phyloP scores from a whole-genome alignment of 2,888 invertebrate genomes.

The Coenonympha glycerion region DNA sequence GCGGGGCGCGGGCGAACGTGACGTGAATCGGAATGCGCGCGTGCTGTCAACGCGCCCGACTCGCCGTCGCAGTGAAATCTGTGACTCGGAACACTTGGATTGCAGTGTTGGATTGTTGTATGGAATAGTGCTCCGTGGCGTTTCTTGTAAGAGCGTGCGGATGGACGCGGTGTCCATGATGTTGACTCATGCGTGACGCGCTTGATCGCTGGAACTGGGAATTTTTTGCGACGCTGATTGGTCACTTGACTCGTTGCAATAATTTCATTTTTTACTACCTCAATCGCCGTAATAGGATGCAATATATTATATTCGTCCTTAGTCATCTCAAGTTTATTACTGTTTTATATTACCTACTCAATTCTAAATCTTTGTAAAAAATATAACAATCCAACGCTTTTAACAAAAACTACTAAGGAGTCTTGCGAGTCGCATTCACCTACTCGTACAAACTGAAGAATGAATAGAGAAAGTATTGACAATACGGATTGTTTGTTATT shows the following conservation, averaged over 20 bases:
- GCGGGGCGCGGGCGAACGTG: constrained; percentile 54
- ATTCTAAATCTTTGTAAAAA: not conserved
- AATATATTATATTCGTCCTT: not conserved
- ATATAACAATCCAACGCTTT: not conserved
- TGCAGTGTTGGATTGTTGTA: constrained; percentile 73
- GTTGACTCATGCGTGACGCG: constrained; percentile 74
- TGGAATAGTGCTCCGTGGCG: constrained; percentile 49
- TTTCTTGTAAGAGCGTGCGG: constrained; percentile 59
- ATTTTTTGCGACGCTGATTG: constrained; percentile 21
- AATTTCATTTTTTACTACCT: constrained; percentile 1
- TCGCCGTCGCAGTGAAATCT: constrained; percentile 57
- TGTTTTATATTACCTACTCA: not conserved
- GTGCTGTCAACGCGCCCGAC: constrained; percentile 53
- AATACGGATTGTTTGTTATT: constrained; percentile 3
- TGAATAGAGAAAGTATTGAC: constrained; percentile 12
- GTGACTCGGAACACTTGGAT: constrained; percentile 68
- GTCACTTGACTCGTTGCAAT: constrained; percentile 8
- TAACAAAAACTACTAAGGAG: not conserved
- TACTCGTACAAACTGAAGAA: not conserved
- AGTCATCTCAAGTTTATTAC: not conserved
- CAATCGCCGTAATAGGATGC: not conserved
- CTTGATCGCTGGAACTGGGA: constrained; percentile 68
- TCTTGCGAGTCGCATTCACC: not conserved
- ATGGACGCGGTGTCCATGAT: constrained; percentile 68
- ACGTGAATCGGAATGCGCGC: constrained; percentile 62